Evolutionary conservation across 1,140 invertebrate genomes (phyloP), one percentile per base, ranked within the genome.

Genomic region (Calycopis cecrops): DNA sequence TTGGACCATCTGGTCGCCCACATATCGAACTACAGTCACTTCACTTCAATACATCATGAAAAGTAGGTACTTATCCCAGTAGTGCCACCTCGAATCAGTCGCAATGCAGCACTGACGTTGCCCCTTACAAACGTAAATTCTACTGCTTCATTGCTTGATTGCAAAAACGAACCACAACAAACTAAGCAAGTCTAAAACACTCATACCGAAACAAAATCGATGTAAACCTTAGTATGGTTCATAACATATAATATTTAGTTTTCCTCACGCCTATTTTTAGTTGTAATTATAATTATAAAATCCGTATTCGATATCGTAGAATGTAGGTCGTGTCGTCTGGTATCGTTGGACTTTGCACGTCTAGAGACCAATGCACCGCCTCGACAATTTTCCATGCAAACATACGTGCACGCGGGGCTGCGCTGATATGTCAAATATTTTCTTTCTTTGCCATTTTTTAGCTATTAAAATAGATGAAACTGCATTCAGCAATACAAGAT

Each of bases 301-400:
- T 33, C 34, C 14, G 35, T 50, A 50, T 50, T 35, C 34, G 9
- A 50, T 50, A 50, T 50, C 48, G 54, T 57, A 54, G 49, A 60
- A 76, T 69, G 57, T 76, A 42, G 72, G 75, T 69, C 75, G 66
- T 54, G 28, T 35, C 51, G 75, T 78, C 75, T 78, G 67, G 63
- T 21, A 53, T 42, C 21, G 14, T 6, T 56, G 72, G 52, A 73
- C 72, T 73, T 78, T 78, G 67, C 6, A 62, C 71, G 71, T 71
- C 75, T 75, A 59, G 59, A 60, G 61, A 50, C 63, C 63, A 65
- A 69, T 51, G 53, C 62, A 65, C 57, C 58, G 57, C 37, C 49
- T 52, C 35, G n/a, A 48, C 49, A 58, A 52, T 33, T 61, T 52
- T 59, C 51, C 59, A 59, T 16, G 14, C 21, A 35, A 16, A 12